Conservation (phyloP, 2,113 vertebrate species). For the Pyrgilauda ruficollis region DNA sequence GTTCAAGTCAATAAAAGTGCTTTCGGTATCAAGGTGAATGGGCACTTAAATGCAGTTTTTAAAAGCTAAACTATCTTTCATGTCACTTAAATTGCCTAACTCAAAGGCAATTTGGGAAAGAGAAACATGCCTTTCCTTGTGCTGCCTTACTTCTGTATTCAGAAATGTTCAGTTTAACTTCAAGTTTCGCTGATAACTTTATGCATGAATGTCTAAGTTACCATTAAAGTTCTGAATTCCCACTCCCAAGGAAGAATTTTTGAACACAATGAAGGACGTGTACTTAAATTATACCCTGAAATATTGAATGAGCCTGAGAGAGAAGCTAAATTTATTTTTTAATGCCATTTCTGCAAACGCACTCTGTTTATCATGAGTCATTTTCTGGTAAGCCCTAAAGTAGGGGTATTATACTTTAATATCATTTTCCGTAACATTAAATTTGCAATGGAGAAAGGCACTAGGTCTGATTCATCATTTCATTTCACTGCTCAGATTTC, state of each 20-base stretch:
- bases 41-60: background rate
- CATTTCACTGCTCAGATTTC: background rate
- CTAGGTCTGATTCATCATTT: slow-evolving; percentile 50
- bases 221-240: slow-evolving; percentile 42
- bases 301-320: slow-evolving; percentile 46
- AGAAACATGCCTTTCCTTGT: background rate
- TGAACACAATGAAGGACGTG: slow-evolving; percentile 31
- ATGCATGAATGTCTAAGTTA: slow-evolving; percentile 19
- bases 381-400: slow-evolving; percentile 59
- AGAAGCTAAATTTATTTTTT: slow-evolving; percentile 59
- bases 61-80: background rate
- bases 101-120: background rate
- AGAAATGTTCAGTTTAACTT: slow-evolving; percentile 21
- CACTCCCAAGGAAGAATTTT: slow-evolving; percentile 19
- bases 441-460: slow-evolving; percentile 49
- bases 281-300: slow-evolving; percentile 54
- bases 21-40: background rate
- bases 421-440: slow-evolving; percentile 63
- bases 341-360: slow-evolving; percentile 31
- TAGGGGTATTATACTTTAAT: slow-evolving; percentile 60
- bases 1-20: background rate
- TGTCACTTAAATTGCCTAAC: background rate
- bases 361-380: slow-evolving; percentile 64
- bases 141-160: background rate
- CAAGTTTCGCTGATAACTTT: slow-evolving; percentile 18